Evolutionary conservation across 2,113 vertebrate species (phyloP), one percentile per base, ranked within the genome.

Genomic region (Cisticola juncidis): DNA sequence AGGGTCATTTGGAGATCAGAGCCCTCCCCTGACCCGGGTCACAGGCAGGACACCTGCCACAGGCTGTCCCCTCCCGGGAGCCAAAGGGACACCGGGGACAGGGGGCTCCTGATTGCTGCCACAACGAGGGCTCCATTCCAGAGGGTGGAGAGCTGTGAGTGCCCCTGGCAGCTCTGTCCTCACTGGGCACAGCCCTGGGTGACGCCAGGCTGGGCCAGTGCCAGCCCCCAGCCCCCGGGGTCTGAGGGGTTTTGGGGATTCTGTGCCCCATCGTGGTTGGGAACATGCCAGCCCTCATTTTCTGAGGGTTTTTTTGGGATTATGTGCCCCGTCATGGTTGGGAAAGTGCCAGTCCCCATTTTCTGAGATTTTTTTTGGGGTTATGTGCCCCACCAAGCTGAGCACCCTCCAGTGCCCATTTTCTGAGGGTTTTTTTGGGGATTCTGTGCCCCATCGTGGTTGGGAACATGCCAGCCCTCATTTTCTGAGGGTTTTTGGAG

Each of bases 1-100:
- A 92, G 91, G 97, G 95, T 96, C 96, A 93, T 64, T 40, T 51
- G 85, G 91, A 92, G 91, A 97, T 96, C 96, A 91, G 94, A 97
- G 94, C 94, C 96, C 95, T 83, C 13, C 64, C 2, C 0, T 95
- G 95, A 95, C 73, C 96, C 6, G 20, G 91, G 94, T 94, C 94
- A 88, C 89, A 94, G 97, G 94, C 96, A 89, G 69, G 97, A 97
- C 97, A 97, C 93, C 96, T 97, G 97, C 89, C 93, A 91, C 93
- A 31, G 92, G 65, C 86, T 42, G 87, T 40, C 92, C 93, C 40
- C 12, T 0, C 36, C 11, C 14, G 23, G 68, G 84, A 86, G 19
- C 73, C 89, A 48, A 66, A 85, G 71, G 91, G 78, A 38, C 83
- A 1, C 54, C 0, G 17, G 82, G 84, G 91, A 36, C 33, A 38